These are phyloP conservation scores for Drosophila saltans DNA, from an alignment of 1,140 invertebrate species.

Conservation along the genomic window DNA sequence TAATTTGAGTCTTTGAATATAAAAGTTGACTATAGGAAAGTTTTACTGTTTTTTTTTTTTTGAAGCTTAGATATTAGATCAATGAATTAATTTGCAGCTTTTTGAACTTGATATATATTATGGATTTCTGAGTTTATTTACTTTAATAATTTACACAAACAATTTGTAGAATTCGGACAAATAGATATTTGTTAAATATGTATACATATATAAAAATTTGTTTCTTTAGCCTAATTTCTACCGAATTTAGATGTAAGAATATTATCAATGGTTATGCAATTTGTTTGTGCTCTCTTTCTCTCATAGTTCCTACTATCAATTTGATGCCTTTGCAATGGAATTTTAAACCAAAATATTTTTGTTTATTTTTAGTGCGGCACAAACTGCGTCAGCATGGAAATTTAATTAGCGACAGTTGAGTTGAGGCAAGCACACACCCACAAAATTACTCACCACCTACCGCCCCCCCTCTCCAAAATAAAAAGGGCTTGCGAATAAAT, in stretches of 20 bases:
- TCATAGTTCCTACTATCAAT: slow-evolving; percentile 4
- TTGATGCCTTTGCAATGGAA: slow-evolving; percentile 28
- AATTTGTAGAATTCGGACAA: no score
- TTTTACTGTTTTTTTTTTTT: no score
- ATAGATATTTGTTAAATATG: no score
- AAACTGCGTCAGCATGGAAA: slow-evolving; percentile 73
- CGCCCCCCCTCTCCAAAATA: background rate
- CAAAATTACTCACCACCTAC: slow-evolving; percentile 4
- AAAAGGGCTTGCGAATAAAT: slow-evolving; percentile 19
- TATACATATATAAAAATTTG: no score
- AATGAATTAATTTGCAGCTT: no score
- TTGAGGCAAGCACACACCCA: slow-evolving; percentile 49
- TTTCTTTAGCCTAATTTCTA: no score
- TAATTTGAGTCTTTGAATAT: no score
- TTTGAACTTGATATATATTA: no score
- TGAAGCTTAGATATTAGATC: no score
- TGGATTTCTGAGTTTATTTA: no score
- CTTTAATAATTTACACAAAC: no score
- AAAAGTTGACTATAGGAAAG: no score
- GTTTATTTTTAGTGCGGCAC: slow-evolving; percentile 71
- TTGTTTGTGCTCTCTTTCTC: background rate
- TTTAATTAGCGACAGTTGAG: slow-evolving; percentile 75
- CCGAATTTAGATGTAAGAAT: background rate
- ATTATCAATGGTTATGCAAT: background rate
- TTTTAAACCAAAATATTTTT: slow-evolving; percentile 57